phyloP scores from a whole-genome alignment of 2,113 vertebrate genomes.

The Peromyscus leucopus region DNA sequence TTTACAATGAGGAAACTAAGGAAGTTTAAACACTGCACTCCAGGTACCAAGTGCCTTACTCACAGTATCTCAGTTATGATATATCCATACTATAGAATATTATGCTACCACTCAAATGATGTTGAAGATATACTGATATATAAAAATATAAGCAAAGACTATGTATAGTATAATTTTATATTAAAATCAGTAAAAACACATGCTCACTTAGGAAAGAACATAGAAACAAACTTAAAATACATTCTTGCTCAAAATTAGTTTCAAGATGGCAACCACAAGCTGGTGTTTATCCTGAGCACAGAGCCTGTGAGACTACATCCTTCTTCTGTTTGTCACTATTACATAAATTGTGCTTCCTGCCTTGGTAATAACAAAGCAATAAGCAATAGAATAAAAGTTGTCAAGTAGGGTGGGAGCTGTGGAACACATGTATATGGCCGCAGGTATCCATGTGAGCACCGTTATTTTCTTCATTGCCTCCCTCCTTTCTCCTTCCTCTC shows the following conservation, averaged over 20 bases:
- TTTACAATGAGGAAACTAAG: constrained; percentile 1
- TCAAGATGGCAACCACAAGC: neutral
- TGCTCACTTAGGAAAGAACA: neutral
- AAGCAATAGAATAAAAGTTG: neutral
- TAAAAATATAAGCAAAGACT: neutral
- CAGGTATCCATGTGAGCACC: neutral
- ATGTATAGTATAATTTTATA: neutral
- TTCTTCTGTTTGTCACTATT: neutral
- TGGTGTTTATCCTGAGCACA: too few species aligned
- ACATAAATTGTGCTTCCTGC: neutral
- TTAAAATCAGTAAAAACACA: neutral
- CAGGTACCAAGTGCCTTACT: neutral
- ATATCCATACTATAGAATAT: neutral
- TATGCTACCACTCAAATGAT: neutral
- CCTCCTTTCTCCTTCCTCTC: neutral
- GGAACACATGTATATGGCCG: neutral
- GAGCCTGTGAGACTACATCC: neutral
- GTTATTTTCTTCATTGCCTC: neutral
- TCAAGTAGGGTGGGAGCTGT: neutral
- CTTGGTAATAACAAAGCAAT: constrained; percentile 20
- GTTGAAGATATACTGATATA: neutral
- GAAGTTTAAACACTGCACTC: neutral
- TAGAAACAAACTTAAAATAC: neutral
- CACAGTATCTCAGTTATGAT: neutral
- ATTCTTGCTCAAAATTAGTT: neutral